phyloP scores from a whole-genome alignment of 2,888 invertebrate genomes.

The Xestoiulus laeticollis region DNA sequence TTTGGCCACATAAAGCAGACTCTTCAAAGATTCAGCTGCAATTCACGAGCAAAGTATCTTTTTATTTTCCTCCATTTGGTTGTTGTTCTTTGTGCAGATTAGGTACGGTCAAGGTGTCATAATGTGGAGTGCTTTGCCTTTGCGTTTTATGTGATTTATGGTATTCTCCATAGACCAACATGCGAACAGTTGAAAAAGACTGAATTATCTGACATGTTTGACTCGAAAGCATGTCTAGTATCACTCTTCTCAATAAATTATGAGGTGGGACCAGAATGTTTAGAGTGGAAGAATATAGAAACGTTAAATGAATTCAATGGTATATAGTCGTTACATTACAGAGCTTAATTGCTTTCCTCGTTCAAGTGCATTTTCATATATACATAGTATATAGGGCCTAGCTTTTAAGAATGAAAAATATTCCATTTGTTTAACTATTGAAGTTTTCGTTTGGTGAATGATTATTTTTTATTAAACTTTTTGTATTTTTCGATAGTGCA shows the following conservation, averaged over 20 bases:
- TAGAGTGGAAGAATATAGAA: background rate
- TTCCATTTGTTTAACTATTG: no score
- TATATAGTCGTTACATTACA: background rate
- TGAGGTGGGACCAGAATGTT: background rate
- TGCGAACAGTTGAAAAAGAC: background rate
- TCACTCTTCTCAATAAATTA: background rate
- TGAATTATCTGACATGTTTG: background rate
- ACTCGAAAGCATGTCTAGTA: background rate
- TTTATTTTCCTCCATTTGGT: background rate
- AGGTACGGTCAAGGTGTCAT: constrained; percentile 36
- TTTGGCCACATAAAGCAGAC: constrained; percentile 32
- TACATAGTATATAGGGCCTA: no score
- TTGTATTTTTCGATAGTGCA: no score
- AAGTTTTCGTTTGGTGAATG: no score
- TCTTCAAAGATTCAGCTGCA: constrained; percentile 17
- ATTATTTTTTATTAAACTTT: no score
- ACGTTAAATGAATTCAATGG: background rate
- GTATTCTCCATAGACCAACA: background rate
- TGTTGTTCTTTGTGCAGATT: background rate
- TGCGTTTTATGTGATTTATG: background rate
- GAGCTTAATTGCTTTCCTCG: no score
- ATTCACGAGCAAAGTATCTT: constrained; percentile 17
- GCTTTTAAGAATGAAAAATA: no score
- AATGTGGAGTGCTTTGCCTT: constrained; percentile 27
- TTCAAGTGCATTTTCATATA: no score